Conservation (phyloP, 2,113 vertebrate genomes). For the Lagopus muta region DNA sequence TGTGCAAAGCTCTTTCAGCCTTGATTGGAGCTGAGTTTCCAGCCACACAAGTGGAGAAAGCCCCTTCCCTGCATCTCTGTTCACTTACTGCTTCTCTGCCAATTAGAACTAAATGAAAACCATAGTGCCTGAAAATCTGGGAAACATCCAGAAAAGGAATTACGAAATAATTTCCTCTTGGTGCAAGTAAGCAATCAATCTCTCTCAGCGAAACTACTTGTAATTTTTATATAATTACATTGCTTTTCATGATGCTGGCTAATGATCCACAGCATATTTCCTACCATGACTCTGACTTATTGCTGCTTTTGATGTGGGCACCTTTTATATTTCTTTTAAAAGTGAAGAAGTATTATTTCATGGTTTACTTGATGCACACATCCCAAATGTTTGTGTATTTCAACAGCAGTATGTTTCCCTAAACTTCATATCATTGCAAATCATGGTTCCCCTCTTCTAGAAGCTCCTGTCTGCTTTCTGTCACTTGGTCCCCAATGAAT, state of each 20-base stretch:
- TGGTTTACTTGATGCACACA: background rate
- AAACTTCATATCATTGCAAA: background rate
- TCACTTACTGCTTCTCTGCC: background rate
- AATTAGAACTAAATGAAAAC: conserved; percentile 14
- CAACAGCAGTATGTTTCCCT: background rate
- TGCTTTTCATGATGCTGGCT: background rate
- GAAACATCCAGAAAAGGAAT: conserved; percentile 5
- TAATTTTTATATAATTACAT: conserved; percentile 16
- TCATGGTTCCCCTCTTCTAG: background rate
- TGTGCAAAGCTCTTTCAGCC: accelerated
- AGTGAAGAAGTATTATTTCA: background rate
- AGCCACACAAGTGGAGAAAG: background rate
- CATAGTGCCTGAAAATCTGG: background rate
- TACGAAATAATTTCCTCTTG: conserved; percentile 31
- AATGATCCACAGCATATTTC: background rate
- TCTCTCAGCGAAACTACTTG: background rate
- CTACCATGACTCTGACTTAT: background rate
- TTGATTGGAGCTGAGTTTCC: background rate
- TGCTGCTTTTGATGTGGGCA: background rate
- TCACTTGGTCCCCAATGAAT: background rate
- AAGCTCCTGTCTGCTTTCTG: background rate
- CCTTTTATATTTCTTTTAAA: background rate
- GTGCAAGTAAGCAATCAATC: background rate
- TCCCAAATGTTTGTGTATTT: background rate
- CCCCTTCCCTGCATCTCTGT: background rate